Percentiles rank a stretch among this genome's conserved stretches.
Evolutionary conservation across 2,888 invertebrate species (phyloP).

Genomic region (Philopedon plagiatum): DNA sequence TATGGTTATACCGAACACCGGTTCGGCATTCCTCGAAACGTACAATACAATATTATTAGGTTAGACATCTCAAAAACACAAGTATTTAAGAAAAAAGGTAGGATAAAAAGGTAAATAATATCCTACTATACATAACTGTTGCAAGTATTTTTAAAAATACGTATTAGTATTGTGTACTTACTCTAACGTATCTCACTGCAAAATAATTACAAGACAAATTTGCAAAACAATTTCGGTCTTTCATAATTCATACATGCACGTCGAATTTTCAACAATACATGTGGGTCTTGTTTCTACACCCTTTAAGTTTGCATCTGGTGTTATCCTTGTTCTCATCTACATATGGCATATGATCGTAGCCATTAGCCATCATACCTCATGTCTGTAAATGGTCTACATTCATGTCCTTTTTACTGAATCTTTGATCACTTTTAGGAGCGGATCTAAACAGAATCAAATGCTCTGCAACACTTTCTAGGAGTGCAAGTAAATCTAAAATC

Average conservation of each 20-base stretch:
- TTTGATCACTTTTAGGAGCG: slow-evolving; percentile 6
- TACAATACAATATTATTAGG: no score
- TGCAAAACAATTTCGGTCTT: slow-evolving; percentile 12
- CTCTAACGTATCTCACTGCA: no score
- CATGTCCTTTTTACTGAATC: slow-evolving; percentile 7
- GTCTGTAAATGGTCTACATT: slow-evolving; percentile 3
- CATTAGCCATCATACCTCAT: slow-evolving; percentile 25
- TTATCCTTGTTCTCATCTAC: slow-evolving; percentile 19
- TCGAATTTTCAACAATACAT: slow-evolving; percentile 14
- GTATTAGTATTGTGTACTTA: no score
- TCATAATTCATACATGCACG: slow-evolving; percentile 8
- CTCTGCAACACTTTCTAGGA: not conserved
- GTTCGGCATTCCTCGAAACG: no score
- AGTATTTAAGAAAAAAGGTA: no score
- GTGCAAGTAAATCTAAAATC: slow-evolving; percentile 5
- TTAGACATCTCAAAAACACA: no score
- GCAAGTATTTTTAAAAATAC: no score
- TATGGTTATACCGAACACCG: no score
- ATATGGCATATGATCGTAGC: slow-evolving; percentile 7
- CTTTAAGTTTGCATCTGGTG: slow-evolving; percentile 22
- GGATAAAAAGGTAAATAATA: no score
- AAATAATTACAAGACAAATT: no score
- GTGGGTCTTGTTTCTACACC: slow-evolving; percentile 20
- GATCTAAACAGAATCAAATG: not conserved
- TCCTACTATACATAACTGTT: no score